These are phyloP conservation scores for Neoarius graeffei DNA, from an alignment of 2,113 vertebrate species.

Conservation along the genomic window DNA sequence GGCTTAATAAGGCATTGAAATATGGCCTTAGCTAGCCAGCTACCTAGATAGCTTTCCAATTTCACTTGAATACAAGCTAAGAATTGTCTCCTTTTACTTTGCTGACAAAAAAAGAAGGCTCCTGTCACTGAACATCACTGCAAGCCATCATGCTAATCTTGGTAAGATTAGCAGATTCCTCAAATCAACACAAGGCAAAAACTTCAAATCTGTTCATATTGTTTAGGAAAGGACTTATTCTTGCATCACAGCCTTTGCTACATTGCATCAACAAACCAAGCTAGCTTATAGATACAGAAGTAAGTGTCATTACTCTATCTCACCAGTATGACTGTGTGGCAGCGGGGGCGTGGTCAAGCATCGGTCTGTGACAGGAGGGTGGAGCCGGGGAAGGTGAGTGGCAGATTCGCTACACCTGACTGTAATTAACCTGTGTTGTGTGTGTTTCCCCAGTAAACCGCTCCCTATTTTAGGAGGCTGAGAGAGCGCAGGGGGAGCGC, in stretches of 20 bases:
- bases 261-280: background rate
- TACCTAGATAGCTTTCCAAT: background rate
- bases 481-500: no score
- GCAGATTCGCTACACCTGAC: no score
- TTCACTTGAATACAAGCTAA: background rate
- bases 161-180: background rate
- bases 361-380: no score
- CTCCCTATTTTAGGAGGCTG: no score
- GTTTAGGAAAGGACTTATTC: background rate
- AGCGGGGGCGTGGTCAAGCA: no score
- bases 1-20: background rate
- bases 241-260: background rate
- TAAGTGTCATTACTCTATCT: background rate
- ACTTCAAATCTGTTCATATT: no score
- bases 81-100: background rate
- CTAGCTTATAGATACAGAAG: background rate
- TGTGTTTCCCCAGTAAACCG: no score
- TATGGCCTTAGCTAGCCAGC: background rate
- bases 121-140: no score
- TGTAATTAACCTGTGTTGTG: no score
- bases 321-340: background rate
- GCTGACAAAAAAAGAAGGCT: background rate
- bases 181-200: background rate
- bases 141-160: background rate
- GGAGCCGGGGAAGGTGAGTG: no score